Conservation (phyloP, 2,113 vertebrate genomes). For the Chaenogobius annularis region DNA sequence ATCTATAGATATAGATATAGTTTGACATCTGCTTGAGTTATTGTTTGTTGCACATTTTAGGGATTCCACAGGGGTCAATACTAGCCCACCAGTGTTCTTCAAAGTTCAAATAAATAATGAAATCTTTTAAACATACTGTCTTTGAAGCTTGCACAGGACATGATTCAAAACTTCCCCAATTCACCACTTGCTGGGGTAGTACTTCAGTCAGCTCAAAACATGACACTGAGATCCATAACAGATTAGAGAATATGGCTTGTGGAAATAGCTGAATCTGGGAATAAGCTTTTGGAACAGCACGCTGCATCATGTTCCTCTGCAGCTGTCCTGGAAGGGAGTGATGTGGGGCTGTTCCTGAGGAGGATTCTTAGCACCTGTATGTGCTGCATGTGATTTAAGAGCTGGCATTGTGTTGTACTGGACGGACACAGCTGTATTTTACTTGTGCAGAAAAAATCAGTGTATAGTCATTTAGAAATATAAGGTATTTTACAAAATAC, state of each 20-base stretch:
- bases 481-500: too few species aligned
- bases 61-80: constrained; percentile 29
- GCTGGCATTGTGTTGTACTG: neutral
- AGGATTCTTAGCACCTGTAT: constrained; percentile 30
- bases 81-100: constrained; percentile 45
- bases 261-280: constrained; percentile 73
- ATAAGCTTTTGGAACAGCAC: constrained; percentile 54
- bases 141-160: constrained; percentile 31
- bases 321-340: constrained; percentile 62
- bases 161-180: constrained; percentile 45
- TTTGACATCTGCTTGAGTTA: neutral
- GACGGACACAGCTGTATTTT: neutral
- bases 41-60: neutral
- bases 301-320: constrained; percentile 47
- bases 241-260: constrained; percentile 57
- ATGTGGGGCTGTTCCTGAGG: constrained; percentile 43
- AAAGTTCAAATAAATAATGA: constrained; percentile 31
- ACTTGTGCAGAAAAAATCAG: neutral
- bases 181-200: constrained; percentile 32
- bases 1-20: neutral
- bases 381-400: constrained; percentile 1
- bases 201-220: constrained; percentile 56
- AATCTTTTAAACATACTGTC: constrained; percentile 40
- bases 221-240: constrained; percentile 56
- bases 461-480: too few species aligned